phyloP scores from a whole-genome alignment of 2,113 vertebrate species.

The Acrocephalus kingi region DNA sequence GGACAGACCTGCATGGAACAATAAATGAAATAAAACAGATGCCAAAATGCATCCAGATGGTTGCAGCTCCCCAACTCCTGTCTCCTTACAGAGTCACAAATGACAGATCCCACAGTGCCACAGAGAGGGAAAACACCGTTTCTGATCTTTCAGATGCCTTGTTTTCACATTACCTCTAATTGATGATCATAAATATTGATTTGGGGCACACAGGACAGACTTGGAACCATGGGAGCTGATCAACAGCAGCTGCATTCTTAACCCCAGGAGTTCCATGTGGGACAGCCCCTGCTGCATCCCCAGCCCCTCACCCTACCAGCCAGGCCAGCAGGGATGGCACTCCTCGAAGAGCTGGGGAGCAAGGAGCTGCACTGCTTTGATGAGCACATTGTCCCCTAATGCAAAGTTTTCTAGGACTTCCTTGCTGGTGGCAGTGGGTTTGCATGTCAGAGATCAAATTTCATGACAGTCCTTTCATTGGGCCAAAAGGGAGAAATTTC shows the following conservation, averaged over 20 bases:
- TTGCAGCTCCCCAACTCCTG: neutral
- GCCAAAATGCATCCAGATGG: neutral
- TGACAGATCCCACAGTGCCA: neutral
- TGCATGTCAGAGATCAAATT: too few relatives aligned
- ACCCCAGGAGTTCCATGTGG: neutral
- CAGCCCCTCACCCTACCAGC: neutral
- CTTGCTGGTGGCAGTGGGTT: too few relatives aligned
- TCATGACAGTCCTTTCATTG: too few relatives aligned
- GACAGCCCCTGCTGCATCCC: neutral
- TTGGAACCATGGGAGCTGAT: neutral
- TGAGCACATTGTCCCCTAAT: too few relatives aligned
- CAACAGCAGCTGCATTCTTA: neutral
- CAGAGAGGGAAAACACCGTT: neutral
- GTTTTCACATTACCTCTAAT: neutral
- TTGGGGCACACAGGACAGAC: neutral
- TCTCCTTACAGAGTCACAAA: neutral
- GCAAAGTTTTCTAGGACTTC: too few relatives aligned
- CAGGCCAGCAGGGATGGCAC: too few relatives aligned
- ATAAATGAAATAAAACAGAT: neutral
- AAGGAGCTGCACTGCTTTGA: too few relatives aligned
- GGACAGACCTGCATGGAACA: neutral
- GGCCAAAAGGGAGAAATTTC: too few relatives aligned
- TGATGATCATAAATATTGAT: neutral
- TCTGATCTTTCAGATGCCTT: neutral
- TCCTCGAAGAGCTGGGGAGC: too few relatives aligned